Evolutionary conservation across 1,140 invertebrate genomes (phyloP).

Genomic region (Solenopsis invicta): DNA sequence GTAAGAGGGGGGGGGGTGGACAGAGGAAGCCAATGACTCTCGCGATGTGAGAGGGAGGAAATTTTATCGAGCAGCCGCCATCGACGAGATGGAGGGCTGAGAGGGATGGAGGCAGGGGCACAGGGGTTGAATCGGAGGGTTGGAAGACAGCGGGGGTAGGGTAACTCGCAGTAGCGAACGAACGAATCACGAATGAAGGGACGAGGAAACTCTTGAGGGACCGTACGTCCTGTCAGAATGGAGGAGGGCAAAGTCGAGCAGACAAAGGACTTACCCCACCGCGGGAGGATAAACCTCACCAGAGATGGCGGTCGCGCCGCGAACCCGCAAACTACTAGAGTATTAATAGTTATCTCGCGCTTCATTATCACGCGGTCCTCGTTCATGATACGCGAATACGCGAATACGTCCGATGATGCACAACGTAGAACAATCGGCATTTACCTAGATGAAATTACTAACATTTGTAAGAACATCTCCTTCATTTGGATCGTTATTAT

Average conservation of each 20-base stretch:
- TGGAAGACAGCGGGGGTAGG: constrained; percentile 45
- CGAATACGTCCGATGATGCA: constrained; percentile 23
- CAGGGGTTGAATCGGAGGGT: constrained; percentile 47
- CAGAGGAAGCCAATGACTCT: constrained; percentile 60
- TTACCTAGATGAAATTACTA: constrained; percentile 12
- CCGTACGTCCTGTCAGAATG: constrained; percentile 40
- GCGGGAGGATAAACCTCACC: constrained; percentile 66
- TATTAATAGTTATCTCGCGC: constrained; percentile 76
- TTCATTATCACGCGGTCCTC: constrained; percentile 73
- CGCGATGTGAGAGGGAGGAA: constrained; percentile 59
- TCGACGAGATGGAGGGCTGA: constrained; percentile 59
- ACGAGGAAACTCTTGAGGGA: constrained; percentile 45
- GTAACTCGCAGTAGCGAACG: constrained; percentile 34
- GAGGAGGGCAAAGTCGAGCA: constrained; percentile 61
- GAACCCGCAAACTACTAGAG: constrained; percentile 78
- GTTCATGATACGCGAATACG: constrained; percentile 52
- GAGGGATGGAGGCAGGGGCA: constrained; percentile 44
- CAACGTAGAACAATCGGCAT: background rate
- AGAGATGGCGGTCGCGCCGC: constrained; percentile 76
- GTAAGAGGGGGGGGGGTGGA: constrained; percentile 39
- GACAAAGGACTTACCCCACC: constrained; percentile 71
- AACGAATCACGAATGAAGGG: constrained; percentile 41
- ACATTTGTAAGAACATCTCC: background rate
- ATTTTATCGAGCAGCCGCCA: constrained; percentile 68
- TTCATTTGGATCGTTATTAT: background rate